Conservation (phyloP, 2,113 vertebrate species). For the Planiliza haematocheilus region DNA sequence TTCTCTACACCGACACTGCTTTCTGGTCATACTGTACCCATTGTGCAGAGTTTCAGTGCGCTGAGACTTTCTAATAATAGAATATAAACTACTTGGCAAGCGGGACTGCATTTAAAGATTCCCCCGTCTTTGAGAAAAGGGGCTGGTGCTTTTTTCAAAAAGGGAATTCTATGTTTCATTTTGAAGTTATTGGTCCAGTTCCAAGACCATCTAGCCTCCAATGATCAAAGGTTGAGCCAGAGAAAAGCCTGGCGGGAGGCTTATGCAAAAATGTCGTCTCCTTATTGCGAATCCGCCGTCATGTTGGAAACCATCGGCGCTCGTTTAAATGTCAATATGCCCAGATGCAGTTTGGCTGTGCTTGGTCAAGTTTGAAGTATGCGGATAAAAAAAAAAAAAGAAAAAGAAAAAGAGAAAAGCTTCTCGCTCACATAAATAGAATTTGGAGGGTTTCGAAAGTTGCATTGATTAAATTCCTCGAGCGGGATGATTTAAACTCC, state of each 20-base stretch:
- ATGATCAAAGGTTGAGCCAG: conserved; percentile 83
- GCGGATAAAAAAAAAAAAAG: conserved; percentile 26
- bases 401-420: conserved; percentile 25
- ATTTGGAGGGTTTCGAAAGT: conserved; percentile 55
- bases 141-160: conserved; percentile 55
- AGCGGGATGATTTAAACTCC: conserved; percentile 19
- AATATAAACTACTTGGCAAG: conserved; percentile 77
- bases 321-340: conserved; percentile 77
- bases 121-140: conserved; percentile 66
- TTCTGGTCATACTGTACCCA: conserved; percentile 72
- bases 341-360: conserved; percentile 69
- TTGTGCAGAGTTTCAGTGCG: conserved; percentile 51
- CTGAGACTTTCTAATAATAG: conserved; percentile 75
- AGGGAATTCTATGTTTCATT: conserved; percentile 83
- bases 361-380: conserved; percentile 79
- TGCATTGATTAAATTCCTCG: conserved; percentile 65
- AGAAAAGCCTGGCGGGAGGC: conserved; percentile 81
- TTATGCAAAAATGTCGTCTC: conserved; percentile 80
- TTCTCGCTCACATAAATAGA: conserved; percentile 51
- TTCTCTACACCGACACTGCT: conserved; percentile 51
- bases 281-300: conserved; percentile 70
- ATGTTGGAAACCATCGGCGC: conserved; percentile 65
- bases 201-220: conserved; percentile 81
- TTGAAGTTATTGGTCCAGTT: conserved; percentile 84
- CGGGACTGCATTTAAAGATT: conserved; percentile 71